phyloP scores from a whole-genome alignment of 2,113 vertebrate species.

The Isichthys henryi region DNA sequence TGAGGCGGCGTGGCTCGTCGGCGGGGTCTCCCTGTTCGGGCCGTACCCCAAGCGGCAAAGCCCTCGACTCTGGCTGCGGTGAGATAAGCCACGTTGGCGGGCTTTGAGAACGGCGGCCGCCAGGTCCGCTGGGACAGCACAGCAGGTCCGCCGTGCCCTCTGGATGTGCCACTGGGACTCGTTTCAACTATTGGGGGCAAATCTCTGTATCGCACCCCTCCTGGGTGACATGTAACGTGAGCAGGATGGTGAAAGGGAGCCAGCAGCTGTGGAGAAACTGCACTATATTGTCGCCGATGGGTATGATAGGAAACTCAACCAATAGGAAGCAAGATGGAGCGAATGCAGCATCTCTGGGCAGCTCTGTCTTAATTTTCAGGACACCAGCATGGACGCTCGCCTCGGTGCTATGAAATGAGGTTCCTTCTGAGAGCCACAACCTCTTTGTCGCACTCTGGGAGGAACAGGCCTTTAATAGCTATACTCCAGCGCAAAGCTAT shows the following conservation, averaged over 20 bases:
- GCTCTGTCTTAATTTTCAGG: not conserved
- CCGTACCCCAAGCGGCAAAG: not conserved
- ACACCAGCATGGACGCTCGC: not conserved
- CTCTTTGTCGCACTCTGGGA: not conserved
- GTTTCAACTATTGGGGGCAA: not conserved
- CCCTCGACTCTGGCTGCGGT: not conserved
- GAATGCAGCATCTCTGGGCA: not conserved
- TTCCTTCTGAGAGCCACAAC: slow-evolving; percentile 1
- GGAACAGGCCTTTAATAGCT: not conserved
- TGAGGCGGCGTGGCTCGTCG: not conserved
- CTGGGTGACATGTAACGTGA: not conserved
- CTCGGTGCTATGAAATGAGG: not conserved
- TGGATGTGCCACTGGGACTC: not conserved
- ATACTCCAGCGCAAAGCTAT: not conserved
- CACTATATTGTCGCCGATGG: not conserved
- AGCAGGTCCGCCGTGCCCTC: not conserved
- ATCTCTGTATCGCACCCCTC: not conserved
- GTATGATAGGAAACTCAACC: not conserved
- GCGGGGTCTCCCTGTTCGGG: not conserved
- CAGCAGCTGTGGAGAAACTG: not conserved
- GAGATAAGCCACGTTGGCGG: not conserved
- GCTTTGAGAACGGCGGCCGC: not conserved
- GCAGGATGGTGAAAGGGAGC: not conserved
- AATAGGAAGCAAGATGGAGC: not conserved
- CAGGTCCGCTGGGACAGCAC: not conserved